Percentiles rank a stretch among this genome's conserved stretches.
phyloP scores from a whole-genome alignment of 2,888 invertebrate species.

The Lissonota sp. region DNA sequence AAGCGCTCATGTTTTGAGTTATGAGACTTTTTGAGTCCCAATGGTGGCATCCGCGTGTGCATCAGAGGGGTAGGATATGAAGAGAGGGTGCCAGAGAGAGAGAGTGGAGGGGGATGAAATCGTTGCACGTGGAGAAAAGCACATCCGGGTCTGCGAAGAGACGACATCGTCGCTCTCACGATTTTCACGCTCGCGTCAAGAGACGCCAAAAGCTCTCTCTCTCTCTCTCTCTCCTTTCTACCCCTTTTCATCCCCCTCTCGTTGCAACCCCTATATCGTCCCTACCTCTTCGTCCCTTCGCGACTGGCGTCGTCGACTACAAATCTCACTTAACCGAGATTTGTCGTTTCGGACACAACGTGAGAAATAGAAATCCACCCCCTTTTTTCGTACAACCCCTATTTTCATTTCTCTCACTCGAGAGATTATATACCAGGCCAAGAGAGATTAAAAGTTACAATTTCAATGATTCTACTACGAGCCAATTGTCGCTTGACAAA shows the following conservation, averaged over 20 bases:
- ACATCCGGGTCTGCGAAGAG: slow-evolving; percentile 74
- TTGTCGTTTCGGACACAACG: slow-evolving; percentile 72
- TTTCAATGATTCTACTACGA: slow-evolving; percentile 5
- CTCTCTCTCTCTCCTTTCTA: background rate
- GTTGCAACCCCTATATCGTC: background rate
- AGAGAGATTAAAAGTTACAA: slow-evolving; percentile 23
- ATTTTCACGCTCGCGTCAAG: slow-evolving; percentile 31
- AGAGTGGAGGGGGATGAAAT: slow-evolving; percentile 62
- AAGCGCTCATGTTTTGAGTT: slow-evolving; percentile 75
- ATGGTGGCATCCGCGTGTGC: slow-evolving; percentile 20
- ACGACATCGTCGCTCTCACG: slow-evolving; percentile 75
- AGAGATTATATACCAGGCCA: slow-evolving; percentile 41
- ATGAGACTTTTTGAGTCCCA: slow-evolving; percentile 78
- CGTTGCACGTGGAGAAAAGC: slow-evolving; percentile 77
- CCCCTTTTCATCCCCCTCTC: background rate
- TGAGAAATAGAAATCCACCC: slow-evolving; percentile 47
- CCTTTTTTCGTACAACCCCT: slow-evolving; percentile 1
- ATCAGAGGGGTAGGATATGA: background rate
- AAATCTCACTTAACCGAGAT: slow-evolving; percentile 80
- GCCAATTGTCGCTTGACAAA: background rate
- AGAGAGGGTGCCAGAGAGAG: background rate
- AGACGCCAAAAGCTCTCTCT: slow-evolving; percentile 17
- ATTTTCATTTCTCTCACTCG: slow-evolving; percentile 4
- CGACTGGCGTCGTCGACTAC: slow-evolving; percentile 65
- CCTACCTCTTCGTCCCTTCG: too few species aligned